Evolutionary conservation across 2,797 vertebrate species (phyloP).

Genomic region (Sebastes steindachneri): DNA sequence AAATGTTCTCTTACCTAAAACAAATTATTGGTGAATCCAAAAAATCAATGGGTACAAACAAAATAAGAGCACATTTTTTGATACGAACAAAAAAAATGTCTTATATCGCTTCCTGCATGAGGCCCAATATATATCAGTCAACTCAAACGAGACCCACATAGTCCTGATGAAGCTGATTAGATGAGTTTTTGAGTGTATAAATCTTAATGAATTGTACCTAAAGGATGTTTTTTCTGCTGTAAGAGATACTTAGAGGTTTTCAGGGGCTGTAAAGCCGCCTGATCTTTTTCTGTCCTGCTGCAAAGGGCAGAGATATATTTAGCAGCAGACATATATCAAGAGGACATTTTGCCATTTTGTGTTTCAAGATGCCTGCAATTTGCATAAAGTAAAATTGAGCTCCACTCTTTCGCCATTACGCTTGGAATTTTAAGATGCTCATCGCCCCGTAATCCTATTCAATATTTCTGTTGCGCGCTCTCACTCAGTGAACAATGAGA

Average conservation of each 20-base stretch:
- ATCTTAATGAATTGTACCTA: not conserved
- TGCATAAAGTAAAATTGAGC: slow-evolving; percentile 16
- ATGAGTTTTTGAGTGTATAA: not conserved
- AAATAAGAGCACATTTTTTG: not conserved
- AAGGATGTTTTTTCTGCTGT: not conserved
- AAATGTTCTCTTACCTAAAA: no score
- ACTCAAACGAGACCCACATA: not conserved
- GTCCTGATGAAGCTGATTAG: not conserved
- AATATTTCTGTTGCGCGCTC: not conserved
- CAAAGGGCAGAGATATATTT: slow-evolving; percentile 1
- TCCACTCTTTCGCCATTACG: not conserved
- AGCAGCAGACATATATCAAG: slow-evolving; percentile 14
- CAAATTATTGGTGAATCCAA: no score
- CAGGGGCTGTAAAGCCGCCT: not conserved
- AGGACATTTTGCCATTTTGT: not conserved
- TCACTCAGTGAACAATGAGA: not conserved
- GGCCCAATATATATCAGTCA: not conserved
- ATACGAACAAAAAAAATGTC: not conserved
- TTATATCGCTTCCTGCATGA: not conserved
- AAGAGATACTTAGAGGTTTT: not conserved
- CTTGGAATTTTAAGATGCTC: slow-evolving; percentile 2
- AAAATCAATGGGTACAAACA: no score
- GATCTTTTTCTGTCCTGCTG: not conserved
- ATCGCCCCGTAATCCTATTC: not conserved
- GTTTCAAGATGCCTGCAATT: slow-evolving; percentile 4